Evolutionary conservation across 2,797 vertebrate genomes (phyloP).

Genomic region (Enteromius fasciolatus): DNA sequence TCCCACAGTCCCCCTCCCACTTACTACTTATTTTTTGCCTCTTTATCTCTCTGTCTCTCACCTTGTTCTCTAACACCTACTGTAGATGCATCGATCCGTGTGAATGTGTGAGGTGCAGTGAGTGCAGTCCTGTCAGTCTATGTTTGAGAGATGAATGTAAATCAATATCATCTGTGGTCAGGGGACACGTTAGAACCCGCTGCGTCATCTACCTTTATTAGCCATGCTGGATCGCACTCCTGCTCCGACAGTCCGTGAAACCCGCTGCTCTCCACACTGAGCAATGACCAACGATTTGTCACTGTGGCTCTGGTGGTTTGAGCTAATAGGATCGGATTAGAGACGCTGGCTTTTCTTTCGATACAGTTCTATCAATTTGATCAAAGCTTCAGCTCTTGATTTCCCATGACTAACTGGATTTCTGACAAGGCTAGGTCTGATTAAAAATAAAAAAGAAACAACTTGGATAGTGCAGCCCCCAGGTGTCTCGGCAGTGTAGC

Average conservation of each 20-base stretch:
- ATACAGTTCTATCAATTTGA: slow-evolving; percentile 40
- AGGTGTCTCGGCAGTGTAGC: neutral
- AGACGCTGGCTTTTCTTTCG: slow-evolving; percentile 34
- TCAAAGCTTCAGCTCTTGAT: slow-evolving; percentile 23
- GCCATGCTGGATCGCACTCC: slow-evolving; percentile 24
- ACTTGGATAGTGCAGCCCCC: neutral
- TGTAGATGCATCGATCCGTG: slow-evolving; percentile 59
- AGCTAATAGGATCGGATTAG: slow-evolving; percentile 39
- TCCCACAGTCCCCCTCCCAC: slow-evolving; percentile 7
- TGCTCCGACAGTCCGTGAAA: slow-evolving; percentile 50
- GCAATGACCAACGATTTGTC: slow-evolving; percentile 37
- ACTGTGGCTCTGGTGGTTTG: slow-evolving; percentile 36
- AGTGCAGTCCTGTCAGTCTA: slow-evolving; percentile 53
- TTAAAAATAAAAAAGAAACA: neutral
- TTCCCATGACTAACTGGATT: slow-evolving; percentile 44
- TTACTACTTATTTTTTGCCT: slow-evolving; percentile 2
- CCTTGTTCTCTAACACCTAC: slow-evolving; percentile 16
- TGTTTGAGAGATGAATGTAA: slow-evolving; percentile 71
- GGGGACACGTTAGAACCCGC: slow-evolving; percentile 62
- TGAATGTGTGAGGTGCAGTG: slow-evolving; percentile 53
- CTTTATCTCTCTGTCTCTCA: slow-evolving; percentile 34
- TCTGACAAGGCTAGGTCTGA: slow-evolving; percentile 18
- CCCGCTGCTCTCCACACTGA: slow-evolving; percentile 31
- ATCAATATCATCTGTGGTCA: slow-evolving; percentile 67
- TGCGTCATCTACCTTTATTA: slow-evolving; percentile 57